Percentiles rank a stretch among this genome's conserved stretches.
phyloP scores from a whole-genome alignment of 2,113 vertebrate species.

The Crypturellus undulatus region DNA sequence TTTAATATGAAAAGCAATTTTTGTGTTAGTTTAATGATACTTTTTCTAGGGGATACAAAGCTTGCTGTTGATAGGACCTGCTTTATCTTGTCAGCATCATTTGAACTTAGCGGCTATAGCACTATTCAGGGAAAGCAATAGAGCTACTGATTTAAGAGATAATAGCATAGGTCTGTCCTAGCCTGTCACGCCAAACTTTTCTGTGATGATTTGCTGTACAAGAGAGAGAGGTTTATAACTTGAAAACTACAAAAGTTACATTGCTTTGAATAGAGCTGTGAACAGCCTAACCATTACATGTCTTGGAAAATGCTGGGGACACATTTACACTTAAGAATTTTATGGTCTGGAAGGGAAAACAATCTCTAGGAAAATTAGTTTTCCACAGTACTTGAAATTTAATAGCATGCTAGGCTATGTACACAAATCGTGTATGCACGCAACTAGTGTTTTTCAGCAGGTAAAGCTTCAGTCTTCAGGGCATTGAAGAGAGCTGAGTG shows the following conservation, averaged over 20 bases:
- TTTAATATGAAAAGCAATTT: not conserved
- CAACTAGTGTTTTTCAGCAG: not conserved
- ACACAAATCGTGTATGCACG: not conserved
- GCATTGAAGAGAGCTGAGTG: not conserved
- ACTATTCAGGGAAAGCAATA: not conserved
- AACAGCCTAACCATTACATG: not conserved
- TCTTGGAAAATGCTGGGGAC: not conserved
- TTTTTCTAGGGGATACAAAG: not conserved
- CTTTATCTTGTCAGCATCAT: not conserved
- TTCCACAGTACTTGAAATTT: not conserved
- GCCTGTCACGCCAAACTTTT: not conserved
- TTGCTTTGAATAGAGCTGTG: not conserved
- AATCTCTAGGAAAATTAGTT: slow-evolving; percentile 27
- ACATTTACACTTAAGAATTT: not conserved
- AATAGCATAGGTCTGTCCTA: not conserved
- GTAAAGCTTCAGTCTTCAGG: not conserved
- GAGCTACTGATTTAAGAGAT: not conserved
- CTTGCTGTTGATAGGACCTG: not conserved
- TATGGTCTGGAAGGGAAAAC: not conserved
- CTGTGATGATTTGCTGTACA: not conserved
- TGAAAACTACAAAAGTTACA: not conserved
- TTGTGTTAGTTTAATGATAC: not conserved
- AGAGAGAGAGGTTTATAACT: slow-evolving; percentile 14
- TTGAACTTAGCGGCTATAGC: not conserved
- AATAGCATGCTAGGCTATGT: not conserved